These are phyloP conservation scores for Paguma larvata DNA, from an alignment of 2,797 vertebrate species.

Conservation along the genomic window DNA sequence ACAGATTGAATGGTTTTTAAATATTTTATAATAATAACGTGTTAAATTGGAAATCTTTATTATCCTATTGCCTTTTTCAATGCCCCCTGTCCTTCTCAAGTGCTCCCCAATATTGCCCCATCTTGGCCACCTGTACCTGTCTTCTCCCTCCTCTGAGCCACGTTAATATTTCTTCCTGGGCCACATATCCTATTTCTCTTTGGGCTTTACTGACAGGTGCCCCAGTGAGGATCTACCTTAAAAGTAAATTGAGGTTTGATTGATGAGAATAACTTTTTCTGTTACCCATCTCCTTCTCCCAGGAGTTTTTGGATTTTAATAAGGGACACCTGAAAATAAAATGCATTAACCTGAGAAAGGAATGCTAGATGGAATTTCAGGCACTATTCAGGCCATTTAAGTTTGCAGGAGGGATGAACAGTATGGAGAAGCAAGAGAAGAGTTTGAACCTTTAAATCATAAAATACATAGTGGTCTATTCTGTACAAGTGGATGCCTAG, in stretches of 20 bases:
- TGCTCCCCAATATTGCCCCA: not conserved
- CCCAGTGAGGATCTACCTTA: not conserved
- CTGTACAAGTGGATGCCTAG: not conserved
- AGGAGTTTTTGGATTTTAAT: constrained; percentile 52
- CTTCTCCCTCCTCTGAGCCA: not conserved
- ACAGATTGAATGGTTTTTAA: not conserved
- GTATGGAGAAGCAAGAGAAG: not conserved
- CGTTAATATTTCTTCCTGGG: not conserved
- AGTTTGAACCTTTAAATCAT: not conserved
- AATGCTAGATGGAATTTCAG: constrained; percentile 20
- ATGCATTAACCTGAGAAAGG: not conserved
- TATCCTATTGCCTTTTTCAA: not conserved
- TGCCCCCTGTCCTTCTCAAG: not conserved
- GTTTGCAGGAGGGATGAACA: not conserved
- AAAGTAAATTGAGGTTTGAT: not conserved
- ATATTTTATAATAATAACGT: not conserved
- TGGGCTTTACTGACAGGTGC: not conserved
- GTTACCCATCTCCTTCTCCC: not conserved
- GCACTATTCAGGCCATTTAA: not conserved
- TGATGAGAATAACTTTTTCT: constrained; percentile 15
- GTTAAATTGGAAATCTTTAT: constrained; percentile 32
- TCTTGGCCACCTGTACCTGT: not conserved
- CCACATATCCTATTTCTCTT: not conserved
- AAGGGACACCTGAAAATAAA: constrained; percentile 27
- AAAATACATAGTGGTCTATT: not conserved